Base-by-base conservation (phyloP, 2,113 vertebrate species). In the Chascanopsetta lugubris region DNA sequence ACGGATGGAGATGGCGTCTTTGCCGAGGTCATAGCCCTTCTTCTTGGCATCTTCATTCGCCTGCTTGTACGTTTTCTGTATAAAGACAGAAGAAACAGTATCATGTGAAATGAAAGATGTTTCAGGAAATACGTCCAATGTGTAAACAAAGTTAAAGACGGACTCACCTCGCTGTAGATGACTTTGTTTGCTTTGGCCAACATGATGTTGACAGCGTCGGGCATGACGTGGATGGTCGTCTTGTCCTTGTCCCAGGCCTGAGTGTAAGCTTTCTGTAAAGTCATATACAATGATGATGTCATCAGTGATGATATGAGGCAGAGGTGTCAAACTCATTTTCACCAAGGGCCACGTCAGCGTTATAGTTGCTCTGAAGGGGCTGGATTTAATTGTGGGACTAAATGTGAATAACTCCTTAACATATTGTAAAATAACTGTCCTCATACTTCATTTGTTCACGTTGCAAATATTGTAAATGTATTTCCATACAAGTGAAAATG, bases 1-100 rank as follows among this genome's bases (percentile, higher is more conserved):
- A 17, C 87, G 90, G 48, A 98, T 92, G 22, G 94, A 85, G 85
- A 98, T 87, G 17, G 96, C 95, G 61, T 97, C 96, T 0, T 80
- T 20, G 0, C 93, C 88, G 70, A 97, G 24, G 61, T 96, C 93
- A n/a, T 94, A 95, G 6, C 96, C 96, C 78, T 94, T 96, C 83
- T 86, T 94, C 85, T 92, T 96, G 59, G 93, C 78, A 15, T 96
- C 94, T 87, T 95, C 95, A 84, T 95, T 69, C 0, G 94, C 94
- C 75, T 93, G 91, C 69, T 85, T 96, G 89, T 98, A 97, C 26
- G 80, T 66, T 95, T 96, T 98, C 96, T 97, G 79, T 67, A 74
- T 22, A 27, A 20, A 26, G 17, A 5, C 10, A 13, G 25, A n/a
- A 65, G 15, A 7, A 21, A 6, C 0, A 3, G 12, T 30, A 62